Percentiles rank a stretch among this genome's conserved stretches.
Conservation (phyloP, 2,797 vertebrate species). For the Sebastes paucispinis region DNA sequence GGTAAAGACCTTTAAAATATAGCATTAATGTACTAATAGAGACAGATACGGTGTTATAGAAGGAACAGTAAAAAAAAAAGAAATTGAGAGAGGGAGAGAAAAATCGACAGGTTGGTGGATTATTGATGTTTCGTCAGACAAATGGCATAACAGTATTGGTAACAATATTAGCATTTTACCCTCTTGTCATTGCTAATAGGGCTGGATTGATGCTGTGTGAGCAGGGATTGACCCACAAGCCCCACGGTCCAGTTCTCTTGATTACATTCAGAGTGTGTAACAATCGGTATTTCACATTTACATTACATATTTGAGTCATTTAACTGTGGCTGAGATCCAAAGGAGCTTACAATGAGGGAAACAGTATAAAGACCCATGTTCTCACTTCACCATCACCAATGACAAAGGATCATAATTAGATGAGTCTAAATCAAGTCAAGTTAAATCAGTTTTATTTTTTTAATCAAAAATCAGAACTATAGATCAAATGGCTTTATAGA, state of each 20-base stretch:
- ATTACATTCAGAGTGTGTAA: neutral
- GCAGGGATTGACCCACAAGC: conserved; percentile 17
- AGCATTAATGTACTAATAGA: neutral
- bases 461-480: too few species aligned
- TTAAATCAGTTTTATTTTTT: too few species aligned
- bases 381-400: too few species aligned
- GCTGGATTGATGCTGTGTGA: conserved; percentile 38
- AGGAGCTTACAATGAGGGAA: too few species aligned
- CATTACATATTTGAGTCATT: neutral
- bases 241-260: neutral
- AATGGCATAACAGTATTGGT: conserved; percentile 25
- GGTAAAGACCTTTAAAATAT: neutral
- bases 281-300: neutral
- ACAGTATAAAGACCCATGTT: too few species aligned
- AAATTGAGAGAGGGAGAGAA: neutral
- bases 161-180: conserved; percentile 50
- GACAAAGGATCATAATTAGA: too few species aligned
- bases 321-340: too few species aligned
- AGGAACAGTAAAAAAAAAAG: neutral
- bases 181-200: conserved; percentile 57
- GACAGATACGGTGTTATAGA: neutral
- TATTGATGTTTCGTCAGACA: conserved; percentile 20
- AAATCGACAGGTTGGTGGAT: conserved; percentile 7
- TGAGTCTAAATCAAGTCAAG: too few species aligned
- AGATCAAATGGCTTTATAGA: too few species aligned